Evolutionary conservation across 2,797 vertebrate genomes (phyloP), one percentile per base, ranked within the genome.

Genomic region (Esox masquinongy): DNA sequence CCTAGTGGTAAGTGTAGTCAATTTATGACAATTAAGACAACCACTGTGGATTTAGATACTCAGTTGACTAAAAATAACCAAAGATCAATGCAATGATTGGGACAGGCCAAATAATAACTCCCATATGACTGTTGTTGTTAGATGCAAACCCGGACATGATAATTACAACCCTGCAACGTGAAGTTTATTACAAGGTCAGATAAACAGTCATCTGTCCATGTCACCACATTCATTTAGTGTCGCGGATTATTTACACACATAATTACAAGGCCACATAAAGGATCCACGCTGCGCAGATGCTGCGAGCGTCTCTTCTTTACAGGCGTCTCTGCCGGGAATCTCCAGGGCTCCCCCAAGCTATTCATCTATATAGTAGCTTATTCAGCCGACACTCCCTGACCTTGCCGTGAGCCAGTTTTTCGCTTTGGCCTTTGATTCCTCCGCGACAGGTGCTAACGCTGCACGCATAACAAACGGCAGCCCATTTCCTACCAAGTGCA

Each of bases 221-320:
- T 75, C 56, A 75, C 72, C 56, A 76, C 69, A 66, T 16, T 24
- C 2, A 36, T 74, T 77, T 26, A 31, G 24, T 0, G 17, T 6
- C 64, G 77, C 34, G 73, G 71, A 80, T 81, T 72, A 81, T 73
- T 34, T 61, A 79, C 26, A 66, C 16, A 5, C 43, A 17, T 74
- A 89, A 90, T 88, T 87, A 88, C 77, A 91, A 73, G 81, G 53
- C 74, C 26, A 26, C 63, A 77, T 81, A 84, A 79, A 67, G 19
- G 9, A 3, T 12, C n/a, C n/a, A 59, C 73, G 83, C 76, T 59
- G 68, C 59, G 59, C 79, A 89, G 81, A 85, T 86, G 82, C 75
- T 7, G n/a, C n/a, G n/a, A n/a, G n/a, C n/a, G n/a, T n/a, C n/a
- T n/a, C n/a, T n/a, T n/a, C n/a, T n/a, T n/a, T n/a, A n/a, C n/a